Evolutionary conservation across 2,797 vertebrate species (phyloP).

Genomic region (Sebastes goodei): DNA sequence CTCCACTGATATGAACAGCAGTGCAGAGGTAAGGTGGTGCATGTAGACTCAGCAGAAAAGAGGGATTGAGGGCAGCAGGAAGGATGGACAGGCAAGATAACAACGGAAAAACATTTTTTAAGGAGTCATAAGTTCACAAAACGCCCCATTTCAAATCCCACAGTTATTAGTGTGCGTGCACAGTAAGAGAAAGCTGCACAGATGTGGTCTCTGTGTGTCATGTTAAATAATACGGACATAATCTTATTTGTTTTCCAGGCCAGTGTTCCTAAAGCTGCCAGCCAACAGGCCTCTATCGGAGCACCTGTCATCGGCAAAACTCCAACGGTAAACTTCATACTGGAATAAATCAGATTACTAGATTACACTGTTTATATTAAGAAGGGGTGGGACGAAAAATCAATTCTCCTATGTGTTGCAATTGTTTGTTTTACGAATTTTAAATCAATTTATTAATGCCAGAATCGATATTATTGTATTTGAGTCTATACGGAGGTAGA

Average conservation of each 20-base stretch:
- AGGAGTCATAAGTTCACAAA: slow-evolving; percentile 23
- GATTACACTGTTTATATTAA: neutral
- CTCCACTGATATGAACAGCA: neutral
- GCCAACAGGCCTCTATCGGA: neutral
- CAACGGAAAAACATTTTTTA: slow-evolving; percentile 22
- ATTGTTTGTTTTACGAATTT: too few relatives aligned
- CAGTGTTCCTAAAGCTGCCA: neutral
- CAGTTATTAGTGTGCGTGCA: neutral
- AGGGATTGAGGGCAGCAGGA: slow-evolving; percentile 54
- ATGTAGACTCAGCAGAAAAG: slow-evolving; percentile 21
- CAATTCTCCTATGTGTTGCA: too few relatives aligned
- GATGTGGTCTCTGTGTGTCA: neutral
- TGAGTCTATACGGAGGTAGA: too few relatives aligned
- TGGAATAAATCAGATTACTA: neutral
- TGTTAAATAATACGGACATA: neutral
- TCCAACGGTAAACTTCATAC: slow-evolving; percentile 27
- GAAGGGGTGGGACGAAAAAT: too few relatives aligned
- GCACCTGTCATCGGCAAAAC: slow-evolving; percentile 26
- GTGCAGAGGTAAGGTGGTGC: neutral
- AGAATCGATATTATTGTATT: too few relatives aligned
- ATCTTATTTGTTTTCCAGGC: slow-evolving; percentile 42
- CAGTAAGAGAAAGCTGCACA: neutral
- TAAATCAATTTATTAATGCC: too few relatives aligned
- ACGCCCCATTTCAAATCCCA: neutral
- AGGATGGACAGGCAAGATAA: slow-evolving; percentile 58